Conservation (phyloP, 2,113 vertebrate genomes). For the Isichthys henryi region DNA sequence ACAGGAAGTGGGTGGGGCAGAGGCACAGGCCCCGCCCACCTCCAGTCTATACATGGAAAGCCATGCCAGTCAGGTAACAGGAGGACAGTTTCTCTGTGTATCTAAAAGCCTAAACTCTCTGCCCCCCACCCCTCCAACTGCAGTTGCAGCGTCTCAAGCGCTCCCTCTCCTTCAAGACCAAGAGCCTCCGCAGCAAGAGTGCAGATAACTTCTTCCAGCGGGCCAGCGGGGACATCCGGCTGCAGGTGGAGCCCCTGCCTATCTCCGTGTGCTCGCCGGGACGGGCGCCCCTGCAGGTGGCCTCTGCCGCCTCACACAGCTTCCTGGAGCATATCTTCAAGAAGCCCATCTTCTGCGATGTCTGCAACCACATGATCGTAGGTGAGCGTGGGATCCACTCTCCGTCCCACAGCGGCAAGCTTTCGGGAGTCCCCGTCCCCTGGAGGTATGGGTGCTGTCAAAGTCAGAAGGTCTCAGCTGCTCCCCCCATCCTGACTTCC, state of each 20-base stretch:
- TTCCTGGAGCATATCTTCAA: slow-evolving; percentile 98
- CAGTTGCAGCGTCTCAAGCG: slow-evolving; percentile 93
- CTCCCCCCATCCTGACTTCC: background rate
- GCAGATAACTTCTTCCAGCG: slow-evolving; percentile 94
- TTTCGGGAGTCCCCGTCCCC: background rate
- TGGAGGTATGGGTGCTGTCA: background rate
- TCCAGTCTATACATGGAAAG: background rate
- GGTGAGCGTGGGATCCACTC: slow-evolving; percentile 62
- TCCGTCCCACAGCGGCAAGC: background rate
- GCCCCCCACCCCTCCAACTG: slow-evolving; percentile 44
- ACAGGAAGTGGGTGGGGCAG: background rate
- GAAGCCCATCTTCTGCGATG: slow-evolving; percentile 95
- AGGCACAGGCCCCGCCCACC: background rate
- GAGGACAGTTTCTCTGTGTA: background rate
- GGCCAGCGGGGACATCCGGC: slow-evolving; percentile 70
- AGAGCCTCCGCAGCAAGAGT: slow-evolving; percentile 93
- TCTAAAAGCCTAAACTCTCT: background rate
- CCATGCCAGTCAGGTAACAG: background rate
- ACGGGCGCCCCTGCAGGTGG: slow-evolving; percentile 62
- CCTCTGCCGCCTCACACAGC: slow-evolving; percentile 69
- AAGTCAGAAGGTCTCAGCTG: background rate
- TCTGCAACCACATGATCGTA: slow-evolving; percentile 99
- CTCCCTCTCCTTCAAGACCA: slow-evolving; percentile 96
- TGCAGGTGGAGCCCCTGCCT: slow-evolving; percentile 66
- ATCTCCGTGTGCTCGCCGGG: slow-evolving; percentile 61